phyloP scores from a whole-genome alignment of 2,113 vertebrate genomes.

The Tragelaphus scriptus region DNA sequence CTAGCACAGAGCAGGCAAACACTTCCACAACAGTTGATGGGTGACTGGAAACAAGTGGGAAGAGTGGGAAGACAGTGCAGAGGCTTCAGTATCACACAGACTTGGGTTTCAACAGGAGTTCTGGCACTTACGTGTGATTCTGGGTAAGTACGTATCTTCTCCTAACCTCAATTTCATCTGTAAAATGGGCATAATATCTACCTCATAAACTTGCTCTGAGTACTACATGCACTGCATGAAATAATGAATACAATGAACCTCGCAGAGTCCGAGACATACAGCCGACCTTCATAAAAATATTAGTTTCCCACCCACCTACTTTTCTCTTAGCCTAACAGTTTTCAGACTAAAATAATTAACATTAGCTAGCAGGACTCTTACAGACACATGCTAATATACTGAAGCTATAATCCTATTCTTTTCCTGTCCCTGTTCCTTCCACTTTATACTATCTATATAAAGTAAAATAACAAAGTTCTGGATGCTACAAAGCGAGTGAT shows the following conservation, averaged over 20 bases:
- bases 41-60: not conserved
- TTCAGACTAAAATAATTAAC: not conserved
- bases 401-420: not conserved
- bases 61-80: not conserved
- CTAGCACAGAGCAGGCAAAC: not conserved
- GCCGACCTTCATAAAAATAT: not conserved
- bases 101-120: not conserved
- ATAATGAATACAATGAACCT: not conserved
- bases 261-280: not conserved
- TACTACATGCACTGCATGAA: not conserved
- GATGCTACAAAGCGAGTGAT: not conserved
- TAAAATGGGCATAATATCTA: not conserved
- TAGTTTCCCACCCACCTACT: not conserved
- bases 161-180: not conserved
- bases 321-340: not conserved
- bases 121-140: not conserved
- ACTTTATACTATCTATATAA: not conserved
- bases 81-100: not conserved
- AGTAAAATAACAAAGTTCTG: conserved; percentile 4
- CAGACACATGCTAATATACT: not conserved
- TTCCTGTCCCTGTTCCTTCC: not conserved
- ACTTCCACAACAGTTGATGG: not conserved
- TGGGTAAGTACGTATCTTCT: not conserved
- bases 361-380: not conserved
- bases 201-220: not conserved